Base-by-base conservation (phyloP, 2,797 vertebrate species). In the Sebastes goodei region DNA sequence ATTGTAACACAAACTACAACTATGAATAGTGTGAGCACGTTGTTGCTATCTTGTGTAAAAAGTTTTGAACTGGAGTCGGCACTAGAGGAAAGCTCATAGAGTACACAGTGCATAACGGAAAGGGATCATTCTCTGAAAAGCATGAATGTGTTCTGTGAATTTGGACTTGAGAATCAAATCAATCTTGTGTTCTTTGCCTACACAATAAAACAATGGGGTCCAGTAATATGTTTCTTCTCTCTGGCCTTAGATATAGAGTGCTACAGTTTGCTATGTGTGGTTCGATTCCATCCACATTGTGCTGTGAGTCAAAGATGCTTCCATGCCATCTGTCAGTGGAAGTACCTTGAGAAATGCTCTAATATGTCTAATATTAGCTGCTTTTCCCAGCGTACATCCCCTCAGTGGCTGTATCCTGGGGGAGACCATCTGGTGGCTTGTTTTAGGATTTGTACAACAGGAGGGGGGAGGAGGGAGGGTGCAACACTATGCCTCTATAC, bases 311-410 rank as follows among this genome's bases (percentile, higher is more conserved):
- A 89, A 80, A 90, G 78, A 84, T 87, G 80, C 83, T 74, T 86
- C 63, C 49, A 76, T 79, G 62, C 90, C 91, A 93, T 94, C 90
- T 94, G 92, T 86, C 85, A 85, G 76, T 78, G 71, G 78, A 83
- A 72, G 86, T 88, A 91, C 86, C 88, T 89, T 87, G 78, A 88
- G 90, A 90, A 92, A 92, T 63, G 82, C 75, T 90, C 64, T 78
- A 81, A 90, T 91, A 89, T 67, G 82, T 89, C 89, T 94, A 95
- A 94, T 94, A 93, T 93, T 94, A 95, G 90, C 81, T 62, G 42
- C 71, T 80, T 88, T 85, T 79, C 87, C 68, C 86, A 90, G 76
- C 68, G 71, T 86, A 87, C 88, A 91, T 91, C 82, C 89, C 94
- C 80, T 92, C 68, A 66, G 89, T 92, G 80, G 84, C 73, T 57